A percentile compares a stretch with the other conserved stretches of the same genome.
Conservation (phyloP, 2,113 vertebrate species). For the Thalassoma bifasciatum region DNA sequence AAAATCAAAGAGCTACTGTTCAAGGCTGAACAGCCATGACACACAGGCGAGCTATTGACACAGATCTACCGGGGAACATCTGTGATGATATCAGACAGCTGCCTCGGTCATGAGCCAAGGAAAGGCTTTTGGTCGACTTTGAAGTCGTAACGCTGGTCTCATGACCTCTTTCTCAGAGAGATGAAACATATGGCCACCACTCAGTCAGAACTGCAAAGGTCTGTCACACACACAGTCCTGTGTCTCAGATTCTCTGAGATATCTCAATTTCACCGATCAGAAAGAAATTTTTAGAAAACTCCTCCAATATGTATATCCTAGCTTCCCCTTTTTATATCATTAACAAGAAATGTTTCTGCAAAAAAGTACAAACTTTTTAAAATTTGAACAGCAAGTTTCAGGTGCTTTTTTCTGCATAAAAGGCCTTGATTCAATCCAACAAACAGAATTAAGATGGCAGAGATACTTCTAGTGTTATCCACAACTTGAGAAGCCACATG, state of each 20-base stretch:
- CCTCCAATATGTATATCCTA: neutral
- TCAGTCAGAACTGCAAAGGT: slow-evolving; percentile 55
- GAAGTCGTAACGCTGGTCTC: slow-evolving; percentile 77
- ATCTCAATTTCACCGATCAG: slow-evolving; percentile 10
- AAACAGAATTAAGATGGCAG: slow-evolving; percentile 34
- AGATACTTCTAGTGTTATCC: slow-evolving; percentile 31
- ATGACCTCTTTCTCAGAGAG: slow-evolving; percentile 71
- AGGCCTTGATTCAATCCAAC: neutral
- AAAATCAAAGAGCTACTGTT: slow-evolving; percentile 59
- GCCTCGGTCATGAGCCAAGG: slow-evolving; percentile 74
- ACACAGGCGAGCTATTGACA: slow-evolving; percentile 69
- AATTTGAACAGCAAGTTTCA: neutral
- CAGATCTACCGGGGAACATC: slow-evolving; percentile 73
- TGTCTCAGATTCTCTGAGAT: neutral
- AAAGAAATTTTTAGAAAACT: too few relatives aligned
- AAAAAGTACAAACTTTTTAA: neutral
- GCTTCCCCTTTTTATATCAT: neutral
- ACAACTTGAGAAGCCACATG: slow-evolving; percentile 45
- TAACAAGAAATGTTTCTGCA: neutral
- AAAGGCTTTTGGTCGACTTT: slow-evolving; percentile 77
- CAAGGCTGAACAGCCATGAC: slow-evolving; percentile 52
- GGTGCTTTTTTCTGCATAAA: neutral
- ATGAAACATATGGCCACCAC: slow-evolving; percentile 65
- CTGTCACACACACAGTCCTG: slow-evolving; percentile 24
- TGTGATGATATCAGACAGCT: slow-evolving; percentile 73